phyloP scores from a whole-genome alignment of 1,140 invertebrate genomes.

The Bombus huntii region DNA sequence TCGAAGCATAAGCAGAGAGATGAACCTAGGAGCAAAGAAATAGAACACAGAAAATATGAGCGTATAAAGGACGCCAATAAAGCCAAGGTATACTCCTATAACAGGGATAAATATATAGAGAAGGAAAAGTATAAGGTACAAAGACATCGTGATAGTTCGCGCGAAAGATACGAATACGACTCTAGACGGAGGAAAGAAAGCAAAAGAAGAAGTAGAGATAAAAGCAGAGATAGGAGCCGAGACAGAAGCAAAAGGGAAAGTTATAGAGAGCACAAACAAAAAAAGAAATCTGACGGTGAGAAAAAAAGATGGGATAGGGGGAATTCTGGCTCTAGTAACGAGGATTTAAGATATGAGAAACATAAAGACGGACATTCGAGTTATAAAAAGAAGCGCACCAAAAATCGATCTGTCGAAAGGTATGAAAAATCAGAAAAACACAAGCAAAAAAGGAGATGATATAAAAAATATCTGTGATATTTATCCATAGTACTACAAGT shows the following conservation, averaged over 20 bases:
- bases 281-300: conserved; percentile 38
- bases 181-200: conserved; percentile 20
- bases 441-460: conserved; percentile 33
- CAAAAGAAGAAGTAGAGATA: conserved; percentile 43
- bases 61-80: conserved; percentile 41
- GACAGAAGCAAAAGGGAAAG: conserved; percentile 63
- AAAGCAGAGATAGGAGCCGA: conserved; percentile 51
- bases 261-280: conserved; percentile 34
- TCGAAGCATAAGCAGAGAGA: conserved; percentile 30
- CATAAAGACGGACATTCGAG: conserved; percentile 20
- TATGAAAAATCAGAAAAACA: conserved; percentile 17
- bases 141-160: conserved; percentile 4
- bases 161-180: conserved; percentile 8
- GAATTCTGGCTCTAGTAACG: conserved; percentile 7
- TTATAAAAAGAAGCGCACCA: conserved; percentile 42
- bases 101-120: conserved; percentile 5
- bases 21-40: conserved; percentile 23
- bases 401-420: conserved; percentile 50
- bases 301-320: conserved; percentile 35
- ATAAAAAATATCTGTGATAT: not conserved
- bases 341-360: conserved; percentile 3
- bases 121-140: conserved; percentile 23
- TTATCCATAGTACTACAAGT: too few relatives aligned
- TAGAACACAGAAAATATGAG: conserved; percentile 56
- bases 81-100: not conserved